phyloP scores from a whole-genome alignment of 2,888 invertebrate genomes.

The Tenthredo livida region DNA sequence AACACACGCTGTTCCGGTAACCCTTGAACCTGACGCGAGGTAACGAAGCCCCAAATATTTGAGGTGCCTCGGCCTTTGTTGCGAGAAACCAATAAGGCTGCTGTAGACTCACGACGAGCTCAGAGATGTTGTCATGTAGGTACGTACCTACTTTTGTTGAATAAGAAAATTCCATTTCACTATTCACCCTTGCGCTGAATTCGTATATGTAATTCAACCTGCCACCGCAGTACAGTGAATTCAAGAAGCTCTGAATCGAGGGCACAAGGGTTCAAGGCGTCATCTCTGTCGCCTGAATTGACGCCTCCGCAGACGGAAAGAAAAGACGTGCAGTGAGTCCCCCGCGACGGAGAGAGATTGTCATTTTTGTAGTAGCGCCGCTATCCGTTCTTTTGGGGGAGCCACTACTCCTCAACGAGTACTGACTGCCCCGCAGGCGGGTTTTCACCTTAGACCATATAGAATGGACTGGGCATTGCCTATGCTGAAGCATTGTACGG shows the following conservation, averaged over 20 bases:
- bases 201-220: conserved; percentile 46
- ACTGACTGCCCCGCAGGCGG: too few relatives aligned
- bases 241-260: neutral
- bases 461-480: too few relatives aligned
- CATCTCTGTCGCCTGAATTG: conserved; percentile 21
- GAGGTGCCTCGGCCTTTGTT: conserved; percentile 35
- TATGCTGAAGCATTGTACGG: too few relatives aligned
- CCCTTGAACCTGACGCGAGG: conserved; percentile 39
- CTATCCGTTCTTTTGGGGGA: too few relatives aligned
- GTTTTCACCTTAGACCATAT: too few relatives aligned
- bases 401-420: too few relatives aligned
- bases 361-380: too few relatives aligned
- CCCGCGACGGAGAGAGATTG: too few relatives aligned
- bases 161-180: conserved; percentile 40
- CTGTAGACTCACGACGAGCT: conserved; percentile 27
- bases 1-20: conserved; percentile 36
- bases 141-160: conserved; percentile 24
- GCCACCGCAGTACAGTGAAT: conserved; percentile 17
- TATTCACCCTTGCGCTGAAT: conserved; percentile 27
- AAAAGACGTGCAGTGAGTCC: too few relatives aligned
- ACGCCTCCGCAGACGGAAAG: too few relatives aligned
- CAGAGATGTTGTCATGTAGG: conserved; percentile 14
- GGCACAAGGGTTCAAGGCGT: neutral
- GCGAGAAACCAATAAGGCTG: conserved; percentile 42
- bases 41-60: conserved; percentile 49